Conservation (phyloP, 2,888 invertebrate genomes). For the Julus scandinavius region DNA sequence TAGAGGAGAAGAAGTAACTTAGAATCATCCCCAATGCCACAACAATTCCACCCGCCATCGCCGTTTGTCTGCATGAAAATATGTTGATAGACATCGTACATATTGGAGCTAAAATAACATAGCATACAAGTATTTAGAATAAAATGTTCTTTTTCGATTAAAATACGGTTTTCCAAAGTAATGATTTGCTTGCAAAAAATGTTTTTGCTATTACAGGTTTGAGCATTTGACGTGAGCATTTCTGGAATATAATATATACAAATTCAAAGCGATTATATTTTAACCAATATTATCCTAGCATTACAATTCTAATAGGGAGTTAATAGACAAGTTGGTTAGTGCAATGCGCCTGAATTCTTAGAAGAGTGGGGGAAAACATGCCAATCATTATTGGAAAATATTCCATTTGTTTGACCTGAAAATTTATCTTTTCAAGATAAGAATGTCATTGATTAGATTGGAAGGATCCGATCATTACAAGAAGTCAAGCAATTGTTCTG, state of each 20-base stretch:
- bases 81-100: slow-evolving; percentile 50
- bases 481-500: not conserved
- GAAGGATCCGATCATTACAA: not conserved
- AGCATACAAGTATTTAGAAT: no score
- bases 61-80: slow-evolving; percentile 45
- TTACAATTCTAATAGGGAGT: no score
- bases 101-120: slow-evolving; percentile 33
- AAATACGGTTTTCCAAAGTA: no score
- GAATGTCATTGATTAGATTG: not conserved
- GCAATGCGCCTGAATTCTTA: no score
- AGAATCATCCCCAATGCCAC: slow-evolving; percentile 31
- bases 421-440: not conserved
- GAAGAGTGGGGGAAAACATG: not conserved
- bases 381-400: not conserved
- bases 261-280: no score
- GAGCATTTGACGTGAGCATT: no score
- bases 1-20: not conserved
- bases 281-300: no score
- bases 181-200: no score
- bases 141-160: no score
- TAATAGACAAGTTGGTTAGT: no score
- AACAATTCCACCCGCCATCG: slow-evolving; percentile 47
- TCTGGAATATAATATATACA: no score
- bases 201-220: no score
- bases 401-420: not conserved